Conservation (phyloP, 2,797 vertebrate species). For the Chloroceryle amazona region DNA sequence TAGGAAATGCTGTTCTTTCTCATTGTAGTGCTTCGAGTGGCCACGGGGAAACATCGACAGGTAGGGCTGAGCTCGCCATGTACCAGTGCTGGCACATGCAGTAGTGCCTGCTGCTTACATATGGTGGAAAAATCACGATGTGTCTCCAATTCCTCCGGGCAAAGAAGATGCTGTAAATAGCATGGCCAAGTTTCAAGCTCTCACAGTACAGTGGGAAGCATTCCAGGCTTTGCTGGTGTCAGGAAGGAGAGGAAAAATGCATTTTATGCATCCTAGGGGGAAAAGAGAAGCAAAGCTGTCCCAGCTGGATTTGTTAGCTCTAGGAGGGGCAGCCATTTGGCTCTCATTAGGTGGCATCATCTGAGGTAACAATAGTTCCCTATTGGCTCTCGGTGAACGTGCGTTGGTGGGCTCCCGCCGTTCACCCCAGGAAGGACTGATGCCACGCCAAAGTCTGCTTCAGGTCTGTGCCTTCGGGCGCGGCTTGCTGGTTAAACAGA, state of each 20-base stretch:
- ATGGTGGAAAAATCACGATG: neutral
- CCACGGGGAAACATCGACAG: neutral
- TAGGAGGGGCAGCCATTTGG: constrained; percentile 1
- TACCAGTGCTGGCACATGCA: neutral
- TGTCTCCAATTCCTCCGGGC: neutral
- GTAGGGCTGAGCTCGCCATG: neutral
- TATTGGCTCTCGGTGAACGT: neutral
- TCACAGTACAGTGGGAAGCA: constrained; percentile 10
- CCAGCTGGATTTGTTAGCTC: constrained; percentile 32
- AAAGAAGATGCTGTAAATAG: constrained; percentile 48
- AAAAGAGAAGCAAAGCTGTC: constrained; percentile 33
- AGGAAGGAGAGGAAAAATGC: constrained; percentile 24
- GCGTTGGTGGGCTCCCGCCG: neutral
- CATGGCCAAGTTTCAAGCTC: constrained; percentile 54
- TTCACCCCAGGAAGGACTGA: neutral
- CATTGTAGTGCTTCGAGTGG: neutral
- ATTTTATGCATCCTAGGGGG: constrained; percentile 26
- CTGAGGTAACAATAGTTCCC: neutral
- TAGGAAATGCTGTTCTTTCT: neutral
- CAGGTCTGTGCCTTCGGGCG: neutral
- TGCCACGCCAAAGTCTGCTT: neutral
- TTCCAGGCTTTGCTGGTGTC: constrained; percentile 63
- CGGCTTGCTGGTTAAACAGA: neutral
- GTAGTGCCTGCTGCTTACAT: neutral
- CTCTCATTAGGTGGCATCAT: neutral